These are phyloP conservation scores for Acropternis orthonyx DNA, from an alignment of 2,797 vertebrate genomes.

Conservation along the genomic window DNA sequence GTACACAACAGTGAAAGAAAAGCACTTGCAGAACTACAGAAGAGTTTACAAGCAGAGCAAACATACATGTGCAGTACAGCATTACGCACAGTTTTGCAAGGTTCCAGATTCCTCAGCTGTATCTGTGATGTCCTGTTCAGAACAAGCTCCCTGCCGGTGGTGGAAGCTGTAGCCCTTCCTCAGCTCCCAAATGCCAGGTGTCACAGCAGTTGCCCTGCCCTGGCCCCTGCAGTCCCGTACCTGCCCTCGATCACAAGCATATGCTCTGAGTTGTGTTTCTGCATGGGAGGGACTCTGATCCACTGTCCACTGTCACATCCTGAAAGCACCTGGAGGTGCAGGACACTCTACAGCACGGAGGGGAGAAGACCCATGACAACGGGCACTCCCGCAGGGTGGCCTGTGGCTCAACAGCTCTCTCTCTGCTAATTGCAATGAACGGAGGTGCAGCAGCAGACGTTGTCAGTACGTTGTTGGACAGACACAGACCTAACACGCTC, in stretches of 20 bases:
- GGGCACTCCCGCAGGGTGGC: rapidly evolving
- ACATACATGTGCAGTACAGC: neutral
- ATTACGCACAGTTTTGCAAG: neutral
- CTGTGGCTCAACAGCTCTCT: neutral
- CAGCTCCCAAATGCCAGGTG: neutral
- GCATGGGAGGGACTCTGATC: neutral
- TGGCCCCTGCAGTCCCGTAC: rapidly evolving
- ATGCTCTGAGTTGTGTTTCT: rapidly evolving
- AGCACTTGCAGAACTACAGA: neutral
- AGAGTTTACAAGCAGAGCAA: neutral
- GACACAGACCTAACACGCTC: neutral
- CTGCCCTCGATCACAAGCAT: rapidly evolving
- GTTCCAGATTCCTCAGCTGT: neutral
- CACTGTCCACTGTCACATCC: rapidly evolving
- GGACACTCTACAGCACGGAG: neutral
- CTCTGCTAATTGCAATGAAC: neutral
- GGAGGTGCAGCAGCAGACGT: neutral
- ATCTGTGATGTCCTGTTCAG: rapidly evolving
- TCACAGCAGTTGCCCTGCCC: rapidly evolving
- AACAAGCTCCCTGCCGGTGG: rapidly evolving
- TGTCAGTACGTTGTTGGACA: rapidly evolving
- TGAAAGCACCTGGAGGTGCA: neutral
- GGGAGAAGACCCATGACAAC: rapidly evolving
- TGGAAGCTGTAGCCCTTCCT: neutral
- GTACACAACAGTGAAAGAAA: neutral